Evolutionary conservation across 2,113 vertebrate species (phyloP).

Genomic region (Phoxinus phoxinus): DNA sequence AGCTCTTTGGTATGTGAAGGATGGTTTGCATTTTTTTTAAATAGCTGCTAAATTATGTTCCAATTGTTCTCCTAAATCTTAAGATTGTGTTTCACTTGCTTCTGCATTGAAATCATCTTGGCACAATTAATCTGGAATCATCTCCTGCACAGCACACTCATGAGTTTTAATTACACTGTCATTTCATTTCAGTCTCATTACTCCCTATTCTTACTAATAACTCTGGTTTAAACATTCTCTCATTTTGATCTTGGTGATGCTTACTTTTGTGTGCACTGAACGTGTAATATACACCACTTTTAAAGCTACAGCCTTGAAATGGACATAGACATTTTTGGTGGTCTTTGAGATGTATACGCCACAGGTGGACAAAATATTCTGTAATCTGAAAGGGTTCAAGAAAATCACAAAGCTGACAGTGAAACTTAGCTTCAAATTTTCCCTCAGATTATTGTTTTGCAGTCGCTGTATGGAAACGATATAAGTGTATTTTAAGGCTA

Average conservation of each 20-base stretch:
- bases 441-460: conserved; percentile 28
- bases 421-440: conserved; percentile 24
- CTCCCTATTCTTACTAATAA: conserved; percentile 39
- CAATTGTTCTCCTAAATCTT: no score
- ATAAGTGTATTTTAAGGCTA: conserved; percentile 41
- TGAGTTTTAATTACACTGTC: no score
- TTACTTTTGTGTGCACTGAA: conserved; percentile 41
- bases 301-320: conserved; percentile 38
- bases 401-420: conserved; percentile 44
- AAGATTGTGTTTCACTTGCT: no score
- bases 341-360: no score
- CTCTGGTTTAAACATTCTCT: conserved; percentile 22
- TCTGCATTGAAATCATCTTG: no score
- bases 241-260: conserved; percentile 36
- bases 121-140: no score
- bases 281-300: conserved; percentile 44
- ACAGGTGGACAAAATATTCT: conserved; percentile 37
- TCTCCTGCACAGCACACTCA: no score
- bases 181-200: conserved; percentile 27
- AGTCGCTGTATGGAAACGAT: conserved; percentile 29
- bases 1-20: conserved; percentile 21
- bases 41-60: conserved; percentile 44
- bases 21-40: conserved; percentile 42
- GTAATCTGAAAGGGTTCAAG: conserved; percentile 25
- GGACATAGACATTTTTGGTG: conserved; percentile 39